Evolutionary conservation across 2,797 vertebrate genomes (phyloP), one percentile per base, ranked within the genome.

Genomic region (Sandelia bainsii): DNA sequence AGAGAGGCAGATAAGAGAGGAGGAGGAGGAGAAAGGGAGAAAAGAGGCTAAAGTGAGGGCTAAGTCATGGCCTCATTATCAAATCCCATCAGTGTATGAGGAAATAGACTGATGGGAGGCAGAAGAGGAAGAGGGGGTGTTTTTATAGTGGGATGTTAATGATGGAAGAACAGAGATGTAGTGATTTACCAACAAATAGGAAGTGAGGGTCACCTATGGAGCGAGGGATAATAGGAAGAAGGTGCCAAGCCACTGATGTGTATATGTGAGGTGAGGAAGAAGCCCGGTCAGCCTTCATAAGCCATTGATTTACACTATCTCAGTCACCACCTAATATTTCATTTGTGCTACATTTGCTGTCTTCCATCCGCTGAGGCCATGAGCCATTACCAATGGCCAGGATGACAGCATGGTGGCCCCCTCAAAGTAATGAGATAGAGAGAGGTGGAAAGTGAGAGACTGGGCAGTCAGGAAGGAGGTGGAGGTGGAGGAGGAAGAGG

Each of bases 241-340:
- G 65, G 70, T 69, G 61, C 79, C 69, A 16, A 64, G 62, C 62
- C 75, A 81, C 79, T 72, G 73, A 84, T 74, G 82, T 79, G 77
- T 25, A 59, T 80, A 78, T 58, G 71, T 17, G 54, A 74, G 67
- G 49, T 75, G 75, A 80, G 61, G 81, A 77, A 72, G 79, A 84
- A 72, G 74, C 80, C 71, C 39, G 71, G 86, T 89, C 87, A 89
- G 89, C 89, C 87, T 91, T 91, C 90, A 91, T 90, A 89, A 91
- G 78, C 89, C 89, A 92, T 81, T 92, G 88, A 93, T 92, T 92
- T 92, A 90, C 89, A 89, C 90, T 87, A 90, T 88, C 85, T 77
- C 81, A 82, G 82, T 81, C 87, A 82, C 85, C 78, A 68, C 84
- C 86, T 89, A 88, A 91, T 91, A 92, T 89, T 91, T 92, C 91